Evolutionary conservation across 2,113 vertebrate species (phyloP).

Genomic region (Bothrops jararaca): DNA sequence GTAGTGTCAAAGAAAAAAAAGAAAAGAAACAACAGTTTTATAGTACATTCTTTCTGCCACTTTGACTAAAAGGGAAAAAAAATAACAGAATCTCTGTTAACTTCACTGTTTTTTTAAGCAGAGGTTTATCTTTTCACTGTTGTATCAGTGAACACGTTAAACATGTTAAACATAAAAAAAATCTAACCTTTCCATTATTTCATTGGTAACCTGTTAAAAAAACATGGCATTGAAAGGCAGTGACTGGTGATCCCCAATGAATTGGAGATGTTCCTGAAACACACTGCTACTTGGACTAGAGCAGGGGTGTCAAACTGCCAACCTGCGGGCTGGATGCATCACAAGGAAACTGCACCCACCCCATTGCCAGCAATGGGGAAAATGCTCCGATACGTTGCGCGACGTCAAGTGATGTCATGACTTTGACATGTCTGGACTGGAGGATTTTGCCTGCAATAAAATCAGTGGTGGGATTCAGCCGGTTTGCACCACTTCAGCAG

Average conservation of each 20-base stretch:
- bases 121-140: no score
- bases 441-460: neutral
- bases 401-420: no score
- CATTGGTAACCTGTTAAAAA: neutral
- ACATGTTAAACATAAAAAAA: neutral
- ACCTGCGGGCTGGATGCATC: no score
- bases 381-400: no score
- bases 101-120: no score
- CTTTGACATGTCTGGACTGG: neutral
- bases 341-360: no score
- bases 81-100: neutral
- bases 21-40: neutral
- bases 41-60: neutral
- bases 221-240: neutral
- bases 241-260: neutral
- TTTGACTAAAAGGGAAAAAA: neutral
- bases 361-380: no score
- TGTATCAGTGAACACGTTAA: neutral
- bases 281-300: neutral
- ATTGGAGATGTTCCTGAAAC: neutral
- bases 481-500: no score
- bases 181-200: neutral
- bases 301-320: no score
- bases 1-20: neutral
- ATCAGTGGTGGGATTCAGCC: neutral